A percentile compares a stretch with the other conserved stretches of the same genome.
These are phyloP conservation scores for Eupristina koningsbergeri DNA, from an alignment of 1,140 invertebrate species.

Conservation along the genomic window DNA sequence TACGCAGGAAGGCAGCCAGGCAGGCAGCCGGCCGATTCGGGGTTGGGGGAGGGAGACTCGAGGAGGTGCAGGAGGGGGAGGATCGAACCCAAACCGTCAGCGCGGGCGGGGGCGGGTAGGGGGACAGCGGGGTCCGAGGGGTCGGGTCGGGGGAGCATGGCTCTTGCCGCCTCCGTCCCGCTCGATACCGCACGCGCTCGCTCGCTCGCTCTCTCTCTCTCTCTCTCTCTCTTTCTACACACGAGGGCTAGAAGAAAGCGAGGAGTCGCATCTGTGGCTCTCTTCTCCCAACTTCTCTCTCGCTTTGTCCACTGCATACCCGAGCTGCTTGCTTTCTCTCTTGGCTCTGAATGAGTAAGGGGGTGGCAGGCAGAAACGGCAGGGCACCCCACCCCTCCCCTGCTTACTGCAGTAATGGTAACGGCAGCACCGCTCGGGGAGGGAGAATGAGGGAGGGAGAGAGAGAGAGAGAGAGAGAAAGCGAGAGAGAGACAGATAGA, in stretches of 20 bases:
- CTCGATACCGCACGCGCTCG: background rate
- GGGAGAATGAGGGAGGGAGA: slow-evolving; percentile 31
- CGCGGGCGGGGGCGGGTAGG: background rate
- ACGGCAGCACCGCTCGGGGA: background rate
- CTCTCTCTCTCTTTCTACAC: background rate
- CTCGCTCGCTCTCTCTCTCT: background rate
- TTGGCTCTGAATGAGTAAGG: slow-evolving; percentile 58
- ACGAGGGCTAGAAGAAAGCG: slow-evolving; percentile 46
- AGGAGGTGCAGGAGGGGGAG: slow-evolving; percentile 45
- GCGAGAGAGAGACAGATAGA: background rate
- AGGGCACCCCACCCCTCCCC: slow-evolving; percentile 63
- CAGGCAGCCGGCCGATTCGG: too few species aligned
- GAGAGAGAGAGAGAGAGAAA: slow-evolving; percentile 18
- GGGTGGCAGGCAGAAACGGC: slow-evolving; percentile 59
- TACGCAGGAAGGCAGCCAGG: slow-evolving; percentile 11
- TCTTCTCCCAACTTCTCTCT: background rate
- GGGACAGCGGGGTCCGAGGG: slow-evolving; percentile 6
- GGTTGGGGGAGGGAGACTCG: slow-evolving; percentile 26
- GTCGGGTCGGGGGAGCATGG: background rate
- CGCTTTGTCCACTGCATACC: slow-evolving; percentile 1
- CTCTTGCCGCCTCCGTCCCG: background rate
- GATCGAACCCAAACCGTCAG: slow-evolving; percentile 36
- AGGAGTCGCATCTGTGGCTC: slow-evolving; percentile 31
- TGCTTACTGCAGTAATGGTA: slow-evolving; percentile 31
- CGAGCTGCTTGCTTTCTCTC: slow-evolving; percentile 6